Evolutionary conservation across 2,888 invertebrate genomes (phyloP).

Genomic region (Megamerina dolium): DNA sequence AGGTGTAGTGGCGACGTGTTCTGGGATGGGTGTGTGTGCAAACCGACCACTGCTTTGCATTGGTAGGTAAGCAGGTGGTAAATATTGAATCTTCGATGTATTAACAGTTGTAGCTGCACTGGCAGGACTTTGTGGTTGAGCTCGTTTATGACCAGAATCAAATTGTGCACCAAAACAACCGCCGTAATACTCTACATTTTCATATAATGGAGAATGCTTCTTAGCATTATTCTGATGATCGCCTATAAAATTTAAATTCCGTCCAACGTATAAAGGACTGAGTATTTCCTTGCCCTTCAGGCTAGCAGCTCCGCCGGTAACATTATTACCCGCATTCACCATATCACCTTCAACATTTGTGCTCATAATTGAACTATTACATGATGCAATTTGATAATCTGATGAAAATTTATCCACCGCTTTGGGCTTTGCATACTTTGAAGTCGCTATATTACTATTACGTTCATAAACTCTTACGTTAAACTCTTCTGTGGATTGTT

Average conservation of each 20-base stretch:
- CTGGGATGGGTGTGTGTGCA: conserved; percentile 53
- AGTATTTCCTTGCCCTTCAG: too few relatives aligned
- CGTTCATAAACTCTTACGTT: conserved; percentile 65
- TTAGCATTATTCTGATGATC: conserved; percentile 32
- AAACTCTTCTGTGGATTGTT: conserved; percentile 53
- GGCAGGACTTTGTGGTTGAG: conserved; percentile 69
- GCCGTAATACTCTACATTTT: conserved; percentile 76
- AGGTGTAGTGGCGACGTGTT: conserved; percentile 50
- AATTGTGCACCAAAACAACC: conserved; percentile 31
- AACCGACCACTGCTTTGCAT: conserved; percentile 44
- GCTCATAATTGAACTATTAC: conserved; percentile 6
- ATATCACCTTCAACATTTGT: conserved; percentile 11
- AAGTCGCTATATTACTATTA: conserved; percentile 68
- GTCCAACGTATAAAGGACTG: conserved; percentile 52
- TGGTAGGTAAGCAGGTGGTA: too few relatives aligned
- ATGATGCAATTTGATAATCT: conserved; percentile 48
- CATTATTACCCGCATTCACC: conserved; percentile 3
- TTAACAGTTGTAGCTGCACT: conserved; percentile 49
- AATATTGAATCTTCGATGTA: conserved; percentile 50
- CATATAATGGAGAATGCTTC: conserved; percentile 60
- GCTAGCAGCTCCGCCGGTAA: conserved; percentile 10
- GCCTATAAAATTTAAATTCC: conserved; percentile 42
- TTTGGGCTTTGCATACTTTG: conserved; percentile 72
- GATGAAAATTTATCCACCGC: conserved; percentile 50
- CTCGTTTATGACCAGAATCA: conserved; percentile 55